Evolutionary conservation across 1,140 invertebrate species (phyloP), one percentile per base, ranked within the genome.

Genomic region (Mizuhopecten yessoensis): DNA sequence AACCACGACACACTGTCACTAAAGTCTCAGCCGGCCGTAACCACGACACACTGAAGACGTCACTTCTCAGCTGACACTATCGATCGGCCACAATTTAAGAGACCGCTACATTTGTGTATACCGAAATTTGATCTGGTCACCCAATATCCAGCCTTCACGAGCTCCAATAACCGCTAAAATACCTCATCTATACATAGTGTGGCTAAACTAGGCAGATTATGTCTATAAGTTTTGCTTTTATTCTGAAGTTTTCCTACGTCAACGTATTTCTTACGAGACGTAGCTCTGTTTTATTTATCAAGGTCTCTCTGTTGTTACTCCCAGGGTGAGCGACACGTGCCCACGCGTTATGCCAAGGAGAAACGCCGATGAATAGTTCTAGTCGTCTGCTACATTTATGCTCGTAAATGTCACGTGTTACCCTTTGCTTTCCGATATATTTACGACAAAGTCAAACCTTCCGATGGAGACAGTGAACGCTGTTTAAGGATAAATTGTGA

Each of bases 81-180:
- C 57, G 57, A 75, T 75, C 29, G n/a, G 2, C 57, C n/a, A 29
- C n/a, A 29, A 75, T 75, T 75, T 75, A 75, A n/a, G 57, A 75
- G 57, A 29, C 23, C 23, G n/a, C 57, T 29, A 75, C 57, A 75
- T 75, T 75, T 75, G 23, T 29, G 57, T 29, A 75, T 75, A 5
- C 57, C 11, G 57, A 29, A 75, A 75, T 75, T 75, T n/a, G 57
- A 75, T 75, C 57, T 75, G n/a, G 57, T 75, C 57, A 75, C 23
- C 57, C 57, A 9, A 75, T 75, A n/a, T n/a, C 57, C 57, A 29
- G 57, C 29, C 45, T 75, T n/a, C 5, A 7, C 5, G 57, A n/a
- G n/a, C 57, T 29, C 23, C 29, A 75, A 75, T 75, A 75, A 75
- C n/a, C 11, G n/a, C 57, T n/a, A 0, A 75, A n/a, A n/a, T 75